phyloP scores from a whole-genome alignment of 2,113 vertebrate species.

The Lycaon pictus region DNA sequence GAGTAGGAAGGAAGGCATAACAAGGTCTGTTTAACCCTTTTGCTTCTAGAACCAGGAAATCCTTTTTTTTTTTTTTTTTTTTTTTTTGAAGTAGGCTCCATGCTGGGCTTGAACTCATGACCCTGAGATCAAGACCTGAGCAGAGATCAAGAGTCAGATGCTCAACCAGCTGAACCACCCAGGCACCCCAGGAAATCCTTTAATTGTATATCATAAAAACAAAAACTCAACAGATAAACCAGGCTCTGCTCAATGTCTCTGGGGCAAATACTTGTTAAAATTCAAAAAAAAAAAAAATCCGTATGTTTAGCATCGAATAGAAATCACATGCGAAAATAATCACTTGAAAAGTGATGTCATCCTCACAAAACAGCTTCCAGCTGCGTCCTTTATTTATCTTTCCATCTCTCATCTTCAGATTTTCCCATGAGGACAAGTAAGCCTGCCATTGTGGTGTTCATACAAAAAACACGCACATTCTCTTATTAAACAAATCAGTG shows the following conservation, averaged over 20 bases:
- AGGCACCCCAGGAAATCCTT: neutral
- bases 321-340: conserved; percentile 67
- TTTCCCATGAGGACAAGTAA: conserved; percentile 3
- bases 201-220: neutral
- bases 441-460: neutral
- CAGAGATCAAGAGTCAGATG: neutral
- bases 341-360: conserved; percentile 44
- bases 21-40: conserved; percentile 51
- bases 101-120: neutral
- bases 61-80: neutral
- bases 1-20: neutral
- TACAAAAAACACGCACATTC: neutral
- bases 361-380: conserved; percentile 49
- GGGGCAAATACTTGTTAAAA: neutral
- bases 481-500: conserved; percentile 15
- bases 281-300: conserved; percentile 30
- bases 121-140: no score
- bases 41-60: conserved; percentile 42
- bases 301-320: conserved; percentile 39
- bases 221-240: conserved; percentile 53
- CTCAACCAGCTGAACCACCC: neutral
- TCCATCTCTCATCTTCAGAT: conserved; percentile 65
- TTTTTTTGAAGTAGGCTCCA: neutral
- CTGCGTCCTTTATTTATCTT: conserved; percentile 53
- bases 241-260: conserved; percentile 47